These are phyloP conservation scores for Pelosia muscerda DNA, from an alignment of 2,888 invertebrate species.

Conservation along the genomic window DNA sequence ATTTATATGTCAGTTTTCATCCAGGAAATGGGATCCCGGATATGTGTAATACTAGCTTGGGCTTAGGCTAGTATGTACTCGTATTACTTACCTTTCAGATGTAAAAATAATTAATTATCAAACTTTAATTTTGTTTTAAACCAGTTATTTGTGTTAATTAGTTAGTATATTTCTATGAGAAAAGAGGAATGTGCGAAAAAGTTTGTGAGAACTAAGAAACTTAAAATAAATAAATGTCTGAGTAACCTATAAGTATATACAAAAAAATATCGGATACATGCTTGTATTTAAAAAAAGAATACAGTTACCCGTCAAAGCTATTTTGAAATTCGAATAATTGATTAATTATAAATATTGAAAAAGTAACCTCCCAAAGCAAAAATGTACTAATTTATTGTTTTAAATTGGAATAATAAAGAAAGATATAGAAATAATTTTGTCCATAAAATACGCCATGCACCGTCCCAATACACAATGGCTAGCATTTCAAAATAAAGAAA, in stretches of 20 bases:
- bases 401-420: background rate
- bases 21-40: background rate
- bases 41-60: background rate
- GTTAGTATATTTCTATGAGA: constrained; percentile 21
- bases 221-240: constrained; percentile 6
- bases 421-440: background rate
- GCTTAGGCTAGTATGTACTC: background rate
- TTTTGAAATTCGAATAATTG: background rate
- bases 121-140: background rate
- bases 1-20: background rate
- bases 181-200: constrained; percentile 85
- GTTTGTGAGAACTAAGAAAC: constrained; percentile 43
- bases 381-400: background rate
- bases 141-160: constrained; percentile 7
- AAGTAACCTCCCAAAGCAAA: background rate
- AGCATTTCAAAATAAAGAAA: background rate
- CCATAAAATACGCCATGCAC: constrained; percentile 24
- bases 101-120: background rate
- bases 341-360: background rate
- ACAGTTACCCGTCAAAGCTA: background rate
- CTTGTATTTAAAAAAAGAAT: background rate
- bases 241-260: constrained; percentile 14
- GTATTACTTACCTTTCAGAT: constrained; percentile 1
- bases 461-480: background rate
- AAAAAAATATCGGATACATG: background rate